Evolutionary conservation across 1,140 invertebrate genomes (phyloP).

Genomic region (Neodiprion fabricii): DNA sequence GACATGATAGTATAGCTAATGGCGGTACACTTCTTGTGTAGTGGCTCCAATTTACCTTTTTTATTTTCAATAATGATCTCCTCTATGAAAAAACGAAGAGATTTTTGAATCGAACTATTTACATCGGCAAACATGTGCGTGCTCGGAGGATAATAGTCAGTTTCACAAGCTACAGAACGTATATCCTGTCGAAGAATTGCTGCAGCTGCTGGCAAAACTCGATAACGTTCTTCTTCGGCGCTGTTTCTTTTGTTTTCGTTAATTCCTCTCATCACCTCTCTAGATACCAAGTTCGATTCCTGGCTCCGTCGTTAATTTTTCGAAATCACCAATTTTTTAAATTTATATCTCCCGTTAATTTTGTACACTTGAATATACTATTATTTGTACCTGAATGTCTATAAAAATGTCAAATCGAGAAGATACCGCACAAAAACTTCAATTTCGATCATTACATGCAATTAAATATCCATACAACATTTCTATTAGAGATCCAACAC

Average conservation of each 20-base stretch:
- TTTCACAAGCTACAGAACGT: constrained; percentile 29
- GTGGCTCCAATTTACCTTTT: constrained; percentile 12
- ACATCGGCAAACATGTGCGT: constrained; percentile 28
- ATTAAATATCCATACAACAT: not conserved
- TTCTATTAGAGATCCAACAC: not conserved
- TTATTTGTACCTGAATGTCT: not conserved
- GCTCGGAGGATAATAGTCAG: constrained; percentile 27
- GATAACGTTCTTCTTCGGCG: constrained; percentile 26
- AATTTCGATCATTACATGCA: not conserved
- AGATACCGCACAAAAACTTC: not conserved
- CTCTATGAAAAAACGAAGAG: constrained; percentile 18
- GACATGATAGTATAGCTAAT: constrained; percentile 30
- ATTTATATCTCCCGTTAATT: not conserved
- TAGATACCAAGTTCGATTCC: too few species aligned
- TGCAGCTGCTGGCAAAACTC: constrained; percentile 35
- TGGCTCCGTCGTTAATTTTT: too few species aligned
- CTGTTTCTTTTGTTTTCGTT: constrained; percentile 23
- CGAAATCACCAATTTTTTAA: not conserved
- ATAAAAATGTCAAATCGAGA: not conserved
- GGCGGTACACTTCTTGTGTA: constrained; percentile 23
- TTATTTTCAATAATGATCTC: constrained; percentile 23
- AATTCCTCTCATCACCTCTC: too few species aligned
- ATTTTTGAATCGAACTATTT: constrained; percentile 21
- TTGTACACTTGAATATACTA: not conserved
- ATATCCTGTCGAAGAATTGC: constrained; percentile 39